Base-by-base conservation (phyloP, 2,888 invertebrate species). In the Crossocerus cetratus region DNA sequence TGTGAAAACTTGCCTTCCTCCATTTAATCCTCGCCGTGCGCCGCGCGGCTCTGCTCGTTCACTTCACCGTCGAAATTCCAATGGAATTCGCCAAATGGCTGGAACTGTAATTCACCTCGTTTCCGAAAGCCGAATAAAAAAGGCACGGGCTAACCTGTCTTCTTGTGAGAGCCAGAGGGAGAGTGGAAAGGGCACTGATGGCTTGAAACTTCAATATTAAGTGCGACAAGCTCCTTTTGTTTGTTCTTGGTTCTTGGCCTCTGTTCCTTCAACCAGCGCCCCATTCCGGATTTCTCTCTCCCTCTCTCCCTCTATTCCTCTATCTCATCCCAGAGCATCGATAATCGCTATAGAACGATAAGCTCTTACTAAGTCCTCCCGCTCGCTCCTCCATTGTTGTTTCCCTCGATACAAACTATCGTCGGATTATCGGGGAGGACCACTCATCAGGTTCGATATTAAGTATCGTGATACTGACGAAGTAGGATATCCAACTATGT, bases 131-230 rank as follows among this genome's bases (percentile, higher is more conserved):
- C 2, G 44, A 18, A 16, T 16, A 22, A 3, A 8, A 20, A 23
- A 54, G 16, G 16, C 13, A 21, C 20, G 13, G 53, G 55, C 11
- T 49, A 16, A 16, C 16, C 49, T 16, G 49, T 49, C 49, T 32
- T 32, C 32, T 32, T 32, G 32, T 11, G 60, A 44, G 42, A 43
- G 59, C 5, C 5, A 49, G 49, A 49, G 49, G 16, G 1, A 16
- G 14, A 2, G 16, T 49, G 49, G 49, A n/a, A 4, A 4, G n/a
- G 16, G 16, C 60, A 73, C 76, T 77, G 74, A 69, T 65, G 65
- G 76, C 72, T 76, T 71, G 82, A 80, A 87, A 84, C 80, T 85
- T 82, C 85, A 85, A 86, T 87, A 87, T 87, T 87, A 86, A 87
- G 86, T 80, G 78, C 84, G 83, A 81, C 84, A 81, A 84, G 78